phyloP scores from a whole-genome alignment of 2,113 vertebrate genomes.

The Oryzias melastigma region DNA sequence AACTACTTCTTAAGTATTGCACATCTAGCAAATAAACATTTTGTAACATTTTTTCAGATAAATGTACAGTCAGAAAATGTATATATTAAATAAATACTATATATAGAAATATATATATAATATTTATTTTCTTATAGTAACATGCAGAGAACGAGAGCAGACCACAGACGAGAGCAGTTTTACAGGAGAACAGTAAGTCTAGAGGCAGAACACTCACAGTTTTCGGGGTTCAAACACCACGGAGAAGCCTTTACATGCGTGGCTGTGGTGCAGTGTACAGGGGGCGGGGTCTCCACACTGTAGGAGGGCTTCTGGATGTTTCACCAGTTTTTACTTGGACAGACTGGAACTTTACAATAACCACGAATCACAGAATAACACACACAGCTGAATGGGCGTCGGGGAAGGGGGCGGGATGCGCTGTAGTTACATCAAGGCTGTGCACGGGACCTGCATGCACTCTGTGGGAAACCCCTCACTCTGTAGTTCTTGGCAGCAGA shows the following conservation, averaged over 20 bases:
- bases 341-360: conserved; percentile 65
- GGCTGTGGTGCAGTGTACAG: conserved; percentile 37
- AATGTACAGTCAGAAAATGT: conserved; percentile 76
- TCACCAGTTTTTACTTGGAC: conserved; percentile 52
- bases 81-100: conserved; percentile 76
- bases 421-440: conserved; percentile 42
- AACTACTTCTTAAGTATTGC: conserved; percentile 73
- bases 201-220: conserved; percentile 67
- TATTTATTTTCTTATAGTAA: conserved; percentile 68
- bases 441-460: conserved; percentile 70
- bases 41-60: conserved; percentile 60
- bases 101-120: conserved; percentile 72
- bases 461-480: conserved; percentile 11
- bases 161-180: conserved; percentile 69
- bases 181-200: conserved; percentile 75
- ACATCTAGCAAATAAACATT: conserved; percentile 77
- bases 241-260: conserved; percentile 59
- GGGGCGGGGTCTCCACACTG: conserved; percentile 33
- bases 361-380: conserved; percentile 59
- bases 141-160: conserved; percentile 79
- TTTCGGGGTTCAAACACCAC: conserved; percentile 52
- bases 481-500: conserved; percentile 20
- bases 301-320: conserved; percentile 41
- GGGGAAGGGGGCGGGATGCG: background rate
- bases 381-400: conserved; percentile 28